These are phyloP conservation scores for Eupithecia subfuscata DNA, from an alignment of 2,888 invertebrate genomes.

Conservation along the genomic window DNA sequence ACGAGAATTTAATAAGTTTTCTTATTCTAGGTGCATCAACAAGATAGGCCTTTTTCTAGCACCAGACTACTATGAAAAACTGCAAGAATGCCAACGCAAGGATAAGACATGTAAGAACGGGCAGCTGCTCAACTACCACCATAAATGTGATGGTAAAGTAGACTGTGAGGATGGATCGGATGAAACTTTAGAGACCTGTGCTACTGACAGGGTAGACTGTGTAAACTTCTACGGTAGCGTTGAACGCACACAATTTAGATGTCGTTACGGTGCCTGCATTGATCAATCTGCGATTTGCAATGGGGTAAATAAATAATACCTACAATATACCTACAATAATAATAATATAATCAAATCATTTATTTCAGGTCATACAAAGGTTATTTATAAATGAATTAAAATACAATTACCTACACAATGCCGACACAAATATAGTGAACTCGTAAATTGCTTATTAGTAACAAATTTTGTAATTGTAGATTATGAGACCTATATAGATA, in stretches of 20 bases:
- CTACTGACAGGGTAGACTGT: constrained; percentile 12
- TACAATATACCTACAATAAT: too few species aligned
- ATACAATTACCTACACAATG: too few species aligned
- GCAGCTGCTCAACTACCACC: not conserved
- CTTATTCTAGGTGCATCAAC: not conserved
- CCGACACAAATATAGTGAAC: too few species aligned
- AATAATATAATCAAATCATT: too few species aligned
- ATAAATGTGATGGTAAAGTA: constrained; percentile 18
- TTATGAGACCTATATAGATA: too few species aligned
- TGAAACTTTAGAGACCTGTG: constrained; percentile 22
- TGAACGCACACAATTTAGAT: constrained; percentile 11
- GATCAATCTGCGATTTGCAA: constrained; percentile 10
- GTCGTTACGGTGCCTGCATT: constrained; percentile 22
- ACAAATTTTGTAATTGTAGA: too few species aligned
- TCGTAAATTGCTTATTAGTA: too few species aligned
- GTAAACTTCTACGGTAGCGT: constrained; percentile 5
- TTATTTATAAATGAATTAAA: too few species aligned
- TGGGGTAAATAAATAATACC: constrained; percentile 16
- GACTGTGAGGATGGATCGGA: constrained; percentile 26
- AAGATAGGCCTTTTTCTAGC: not conserved
- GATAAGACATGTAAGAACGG: constrained; percentile 10
- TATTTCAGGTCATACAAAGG: too few species aligned
- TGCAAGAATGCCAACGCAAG: constrained; percentile 8
- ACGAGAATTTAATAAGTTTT: not conserved
- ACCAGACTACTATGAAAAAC: not conserved